Base-by-base conservation (phyloP, 2,113 vertebrate species). In the Centropus bengalensis region DNA sequence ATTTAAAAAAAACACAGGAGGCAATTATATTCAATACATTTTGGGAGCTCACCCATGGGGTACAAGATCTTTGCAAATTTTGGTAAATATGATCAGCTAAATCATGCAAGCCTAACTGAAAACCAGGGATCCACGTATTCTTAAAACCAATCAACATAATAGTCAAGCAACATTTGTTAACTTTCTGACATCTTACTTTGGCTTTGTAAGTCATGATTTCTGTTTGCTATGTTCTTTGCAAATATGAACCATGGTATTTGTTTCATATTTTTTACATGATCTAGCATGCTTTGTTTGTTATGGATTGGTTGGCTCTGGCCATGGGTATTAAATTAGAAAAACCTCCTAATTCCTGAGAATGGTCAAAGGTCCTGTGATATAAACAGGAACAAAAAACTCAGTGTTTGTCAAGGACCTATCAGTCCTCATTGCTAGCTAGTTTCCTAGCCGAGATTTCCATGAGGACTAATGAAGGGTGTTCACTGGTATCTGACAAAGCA, bases 51-150 rank as follows among this genome's bases (percentile, higher is more conserved):
- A 54, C 79, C 93, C 78, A 58, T 71, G 70, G 55, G 85, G 66
- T 82, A 66, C 67, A 62, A 82, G 76, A 68, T 91, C 56, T 64
- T 82, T 70, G 55, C 66, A 86, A 80, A 74, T 64, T 89, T 89
- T 95, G 67, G 75, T 95, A 83, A 86, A 66, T 91, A 75, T 27
- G 51, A 95, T 82, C 71, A 62, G 81, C 60, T 88, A 89, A 69
- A 55, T 74, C 85, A 75, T 51, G 40, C 51, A 75, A 88, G 22
- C 47, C 71, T 78, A 79, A 86, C 76, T 66, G 76, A 68, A 95
- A 74, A 66, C 52, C 67, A 56, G 1, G 7, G 45, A 86, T 82
- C 94, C 62, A 38, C 45, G 71, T 66, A 66, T 82, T 88, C 51
- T 69, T 75, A 89, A 52, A 82, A 45, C 71, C 19, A 82, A 75